A percentile compares a stretch with the other conserved stretches of the same genome.
phyloP scores from a whole-genome alignment of 1,140 invertebrate genomes.

The Thalassaphorura encarpata region DNA sequence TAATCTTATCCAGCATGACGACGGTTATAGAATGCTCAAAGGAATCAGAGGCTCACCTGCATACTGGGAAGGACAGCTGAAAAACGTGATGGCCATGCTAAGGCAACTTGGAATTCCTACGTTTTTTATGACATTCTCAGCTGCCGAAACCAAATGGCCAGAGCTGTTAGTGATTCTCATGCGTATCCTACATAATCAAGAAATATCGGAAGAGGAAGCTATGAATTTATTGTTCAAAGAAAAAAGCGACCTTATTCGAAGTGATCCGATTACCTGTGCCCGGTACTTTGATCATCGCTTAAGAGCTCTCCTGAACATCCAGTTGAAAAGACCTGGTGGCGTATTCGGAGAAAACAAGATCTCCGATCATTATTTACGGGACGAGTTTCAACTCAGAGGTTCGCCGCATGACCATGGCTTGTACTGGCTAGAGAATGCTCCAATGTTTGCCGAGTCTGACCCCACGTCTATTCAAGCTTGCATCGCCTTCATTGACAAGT shows the following conservation, averaged over 20 bases:
- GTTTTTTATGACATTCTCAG: slow-evolving; percentile 36
- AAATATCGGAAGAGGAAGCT: slow-evolving; percentile 18
- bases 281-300: slow-evolving; percentile 1
- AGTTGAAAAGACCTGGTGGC: background rate
- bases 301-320: background rate
- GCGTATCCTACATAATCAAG: slow-evolving; percentile 35
- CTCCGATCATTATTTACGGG: background rate
- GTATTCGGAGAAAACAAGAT: background rate
- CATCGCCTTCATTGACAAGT: background rate
- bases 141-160: slow-evolving; percentile 38
- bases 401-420: background rate
- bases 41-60: slow-evolving; percentile 32
- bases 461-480: background rate
- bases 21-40: slow-evolving; percentile 29
- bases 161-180: slow-evolving; percentile 37
- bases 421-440: background rate
- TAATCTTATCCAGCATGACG: slow-evolving; percentile 9
- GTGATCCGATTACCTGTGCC: background rate
- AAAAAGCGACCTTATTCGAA: background rate
- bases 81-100: slow-evolving; percentile 36
- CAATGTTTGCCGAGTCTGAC: background rate
- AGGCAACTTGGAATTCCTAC: slow-evolving; percentile 37
- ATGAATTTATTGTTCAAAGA: background rate
- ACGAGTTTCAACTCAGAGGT: background rate
- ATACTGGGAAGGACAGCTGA: slow-evolving; percentile 14